These are phyloP conservation scores for Amphiprion ocellaris DNA, from an alignment of 2,113 vertebrate genomes.

Conservation along the genomic window DNA sequence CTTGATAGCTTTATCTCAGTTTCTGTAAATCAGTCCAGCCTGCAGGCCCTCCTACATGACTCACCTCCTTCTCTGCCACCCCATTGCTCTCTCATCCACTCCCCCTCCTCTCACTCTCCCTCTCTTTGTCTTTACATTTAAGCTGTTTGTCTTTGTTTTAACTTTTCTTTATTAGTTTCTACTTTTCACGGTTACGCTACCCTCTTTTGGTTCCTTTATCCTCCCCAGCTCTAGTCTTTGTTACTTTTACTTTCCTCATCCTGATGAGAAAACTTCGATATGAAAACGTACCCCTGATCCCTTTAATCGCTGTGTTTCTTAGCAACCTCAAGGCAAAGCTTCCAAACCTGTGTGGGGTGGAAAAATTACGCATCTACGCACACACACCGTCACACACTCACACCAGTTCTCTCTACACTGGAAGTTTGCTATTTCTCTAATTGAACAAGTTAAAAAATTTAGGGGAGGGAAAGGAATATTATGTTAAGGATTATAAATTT, in stretches of 20 bases:
- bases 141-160: neutral
- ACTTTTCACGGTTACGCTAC: neutral
- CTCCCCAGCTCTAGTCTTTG: slow-evolving; percentile 12
- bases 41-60: slow-evolving; percentile 58
- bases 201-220: slow-evolving; percentile 12
- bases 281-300: slow-evolving; percentile 47
- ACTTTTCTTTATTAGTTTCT: slow-evolving; percentile 9
- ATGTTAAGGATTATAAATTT: slow-evolving; percentile 12
- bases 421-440: neutral
- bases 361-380: slow-evolving; percentile 20
- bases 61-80: slow-evolving; percentile 31
- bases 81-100: slow-evolving; percentile 25
- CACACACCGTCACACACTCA: neutral
- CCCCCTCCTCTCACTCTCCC: slow-evolving; percentile 17
- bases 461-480: neutral
- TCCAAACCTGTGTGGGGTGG: slow-evolving; percentile 10
- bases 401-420: neutral
- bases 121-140: slow-evolving; percentile 11
- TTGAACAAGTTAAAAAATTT: neutral
- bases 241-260: slow-evolving; percentile 24
- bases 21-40: slow-evolving; percentile 39
- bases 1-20: slow-evolving; percentile 42
- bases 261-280: slow-evolving; percentile 32
- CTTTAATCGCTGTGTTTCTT: slow-evolving; percentile 65
- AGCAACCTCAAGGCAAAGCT: slow-evolving; percentile 59